Conservation (phyloP, 2,797 vertebrate genomes). For the Lepidocolaptes lacrymiger region DNA sequence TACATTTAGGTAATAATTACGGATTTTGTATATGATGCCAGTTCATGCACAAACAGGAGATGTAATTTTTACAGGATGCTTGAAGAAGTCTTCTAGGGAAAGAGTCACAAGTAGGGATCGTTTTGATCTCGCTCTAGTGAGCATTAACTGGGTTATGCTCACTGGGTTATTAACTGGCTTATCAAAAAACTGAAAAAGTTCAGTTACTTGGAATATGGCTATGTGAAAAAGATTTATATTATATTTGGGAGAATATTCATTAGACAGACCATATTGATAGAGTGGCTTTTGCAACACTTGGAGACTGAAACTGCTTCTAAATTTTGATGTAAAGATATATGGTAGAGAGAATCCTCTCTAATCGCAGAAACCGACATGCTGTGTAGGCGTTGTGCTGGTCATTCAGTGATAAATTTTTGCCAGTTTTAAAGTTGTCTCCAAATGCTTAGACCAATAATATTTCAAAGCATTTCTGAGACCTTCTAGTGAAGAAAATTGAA, state of each 20-base stretch:
- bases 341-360: background rate
- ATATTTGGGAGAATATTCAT: background rate
- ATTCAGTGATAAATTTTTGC: background rate
- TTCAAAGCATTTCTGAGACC: slow-evolving; percentile 1
- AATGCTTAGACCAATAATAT: background rate
- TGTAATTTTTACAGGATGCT: background rate
- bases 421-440: background rate
- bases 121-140: background rate
- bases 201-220: background rate
- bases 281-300: background rate
- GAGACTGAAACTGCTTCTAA: background rate
- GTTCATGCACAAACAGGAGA: background rate
- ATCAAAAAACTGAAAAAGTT: background rate
- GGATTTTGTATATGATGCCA: background rate
- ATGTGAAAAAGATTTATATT: rapidly evolving
- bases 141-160: too few relatives aligned
- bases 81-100: background rate
- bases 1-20: background rate
- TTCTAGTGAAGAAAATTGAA: slow-evolving; percentile 25
- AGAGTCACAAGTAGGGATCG: background rate
- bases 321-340: background rate
- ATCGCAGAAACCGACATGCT: background rate
- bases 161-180: too few relatives aligned
- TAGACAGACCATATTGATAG: background rate
- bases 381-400: background rate